Evolutionary conservation across 2,888 invertebrate genomes (phyloP), one percentile per base, ranked within the genome.

Genomic region (Belgica antarctica): DNA sequence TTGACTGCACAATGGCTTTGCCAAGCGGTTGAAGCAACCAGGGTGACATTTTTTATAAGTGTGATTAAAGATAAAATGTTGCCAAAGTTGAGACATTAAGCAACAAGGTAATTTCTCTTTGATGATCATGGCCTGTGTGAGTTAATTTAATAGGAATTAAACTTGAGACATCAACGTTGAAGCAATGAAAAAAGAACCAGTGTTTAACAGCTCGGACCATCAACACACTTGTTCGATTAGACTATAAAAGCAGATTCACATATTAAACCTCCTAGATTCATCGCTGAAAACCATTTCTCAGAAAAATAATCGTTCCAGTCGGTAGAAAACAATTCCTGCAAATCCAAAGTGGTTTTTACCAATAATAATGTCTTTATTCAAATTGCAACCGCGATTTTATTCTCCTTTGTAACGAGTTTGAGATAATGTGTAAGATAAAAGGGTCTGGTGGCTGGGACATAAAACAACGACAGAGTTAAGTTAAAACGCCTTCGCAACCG

Each of bases 321-420:
- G 63, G 63, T 25, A 41, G n/a, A 63, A 41, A 25, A n/a, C n/a
- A n/a, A 25, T 62, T 62, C 36, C 22, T 36, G 15, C 2, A 63
- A 12, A 63, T 31, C 24, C 24, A 25, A 62, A 62, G 62, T 62
- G 17, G 62, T 34, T 62, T 34, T n/a, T 19, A 15, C 8, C 15
- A 17, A 36, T 36, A 41, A 41, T 36, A 66, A 66, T 66, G 34
- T 69, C 68, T 69, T 69, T 69, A 69, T 69, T 69, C 59, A 69
- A 69, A 69, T 66, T 69, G 59, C 68, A 69, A 66, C 65, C 65
- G 65, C 65, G 28, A 47, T 66, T 66, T 66, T 47, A 47, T 66
- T 66, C 12, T 41, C 47, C 19, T 66, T 46, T 66, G 65, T 66
- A 66, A 66, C 47, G 47, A 66, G 41, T 66, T 66, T 17, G 47